These are phyloP conservation scores for Drosophila differens DNA, from an alignment of 2,888 invertebrate genomes.

Conservation along the genomic window DNA sequence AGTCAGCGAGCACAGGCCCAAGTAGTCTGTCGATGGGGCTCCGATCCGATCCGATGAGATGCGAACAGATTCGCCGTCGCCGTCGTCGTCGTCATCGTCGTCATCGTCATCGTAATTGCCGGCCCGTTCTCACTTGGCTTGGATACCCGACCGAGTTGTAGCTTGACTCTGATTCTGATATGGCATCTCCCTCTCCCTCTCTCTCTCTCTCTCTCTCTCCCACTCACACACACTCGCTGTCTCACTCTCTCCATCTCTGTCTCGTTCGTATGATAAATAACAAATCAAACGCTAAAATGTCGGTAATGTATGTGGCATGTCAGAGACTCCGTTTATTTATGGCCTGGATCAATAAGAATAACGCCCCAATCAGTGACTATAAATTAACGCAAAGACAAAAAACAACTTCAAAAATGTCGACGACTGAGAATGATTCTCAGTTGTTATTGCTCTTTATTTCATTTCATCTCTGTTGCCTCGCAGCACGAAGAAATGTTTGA, in stretches of 20 bases:
- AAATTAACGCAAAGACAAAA: slow-evolving; percentile 82
- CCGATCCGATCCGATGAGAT: slow-evolving; percentile 48
- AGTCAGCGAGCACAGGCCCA: slow-evolving; percentile 23
- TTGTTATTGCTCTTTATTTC: slow-evolving; percentile 21
- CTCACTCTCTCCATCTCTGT: slow-evolving; percentile 29
- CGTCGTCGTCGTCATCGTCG: slow-evolving; percentile 36
- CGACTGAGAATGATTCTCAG: slow-evolving; percentile 68
- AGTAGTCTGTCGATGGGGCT: slow-evolving; percentile 45
- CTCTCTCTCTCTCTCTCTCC: slow-evolving; percentile 30
- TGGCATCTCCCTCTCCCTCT: slow-evolving; percentile 12
- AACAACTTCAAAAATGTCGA: slow-evolving; percentile 71
- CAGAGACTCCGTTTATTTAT: slow-evolving; percentile 79
- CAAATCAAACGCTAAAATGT: slow-evolving; percentile 83
- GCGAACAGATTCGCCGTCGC: slow-evolving; percentile 51
- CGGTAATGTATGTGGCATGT: slow-evolving; percentile 82
- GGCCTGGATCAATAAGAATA: slow-evolving; percentile 83
- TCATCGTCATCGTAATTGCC: slow-evolving; percentile 52
- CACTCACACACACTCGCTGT: slow-evolving; percentile 24
- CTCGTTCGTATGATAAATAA: slow-evolving; percentile 78
- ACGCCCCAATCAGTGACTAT: slow-evolving; percentile 83
- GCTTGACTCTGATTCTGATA: slow-evolving; percentile 9
- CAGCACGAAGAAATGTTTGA: slow-evolving; percentile 34
- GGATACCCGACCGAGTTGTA: background rate
- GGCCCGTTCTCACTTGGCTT: slow-evolving; percentile 40
- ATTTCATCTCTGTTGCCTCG: slow-evolving; percentile 26